phyloP scores from a whole-genome alignment of 2,888 invertebrate genomes.

The Scelioninae gen. 1 region DNA sequence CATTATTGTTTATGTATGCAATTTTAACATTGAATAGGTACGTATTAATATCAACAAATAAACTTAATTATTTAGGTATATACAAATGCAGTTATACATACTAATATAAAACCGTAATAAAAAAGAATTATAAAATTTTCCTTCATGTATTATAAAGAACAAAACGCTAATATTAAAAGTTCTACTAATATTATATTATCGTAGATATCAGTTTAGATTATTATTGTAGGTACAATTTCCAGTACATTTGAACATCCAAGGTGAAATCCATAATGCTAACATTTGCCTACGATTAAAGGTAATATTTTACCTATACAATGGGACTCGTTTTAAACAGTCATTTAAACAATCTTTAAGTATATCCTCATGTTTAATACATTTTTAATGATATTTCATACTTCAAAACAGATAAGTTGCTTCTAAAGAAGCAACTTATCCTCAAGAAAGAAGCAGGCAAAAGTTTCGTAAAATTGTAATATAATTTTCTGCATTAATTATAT shows the following conservation, averaged over 20 bases:
- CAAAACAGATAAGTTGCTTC: neutral
- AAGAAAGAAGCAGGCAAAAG: neutral
- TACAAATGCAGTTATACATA: too few relatives aligned
- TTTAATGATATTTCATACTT: neutral
- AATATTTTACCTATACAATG: neutral
- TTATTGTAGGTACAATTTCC: slow-evolving; percentile 4
- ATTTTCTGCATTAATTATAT: neutral
- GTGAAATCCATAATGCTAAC: slow-evolving; percentile 25
- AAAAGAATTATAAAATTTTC: too few relatives aligned
- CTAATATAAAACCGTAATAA: too few relatives aligned
- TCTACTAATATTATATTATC: slow-evolving; percentile 9
- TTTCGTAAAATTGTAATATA: neutral
- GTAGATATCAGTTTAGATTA: slow-evolving; percentile 5
- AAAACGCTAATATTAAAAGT: too few relatives aligned
- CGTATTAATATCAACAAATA: too few relatives aligned
- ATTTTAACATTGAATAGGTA: too few relatives aligned
- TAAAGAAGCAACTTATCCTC: neutral
- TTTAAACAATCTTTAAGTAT: neutral
- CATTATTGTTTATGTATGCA: too few relatives aligned
- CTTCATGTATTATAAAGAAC: too few relatives aligned
- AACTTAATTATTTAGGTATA: too few relatives aligned
- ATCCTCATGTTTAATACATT: neutral
- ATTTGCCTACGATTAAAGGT: neutral
- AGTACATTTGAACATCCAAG: neutral
- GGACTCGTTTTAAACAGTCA: neutral